A percentile compares a stretch with the other conserved stretches of the same genome.
Conservation (phyloP, 2,888 invertebrate species). For the Sphaerophoria taeniata region DNA sequence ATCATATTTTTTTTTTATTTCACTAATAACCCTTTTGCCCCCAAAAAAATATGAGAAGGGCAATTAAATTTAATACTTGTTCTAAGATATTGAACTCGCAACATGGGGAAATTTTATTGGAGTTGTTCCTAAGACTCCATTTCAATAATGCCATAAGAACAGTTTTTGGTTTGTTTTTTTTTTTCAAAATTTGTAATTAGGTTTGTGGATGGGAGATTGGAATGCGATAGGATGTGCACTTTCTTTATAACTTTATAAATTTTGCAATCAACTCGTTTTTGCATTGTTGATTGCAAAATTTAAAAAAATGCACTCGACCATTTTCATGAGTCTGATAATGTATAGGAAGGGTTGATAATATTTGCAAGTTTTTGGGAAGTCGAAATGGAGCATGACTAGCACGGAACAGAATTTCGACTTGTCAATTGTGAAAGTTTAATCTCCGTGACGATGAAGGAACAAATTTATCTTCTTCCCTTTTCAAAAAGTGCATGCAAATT, state of each 20-base stretch:
- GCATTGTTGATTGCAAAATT: background rate
- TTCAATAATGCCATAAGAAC: slow-evolving; percentile 13
- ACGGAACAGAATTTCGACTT: background rate
- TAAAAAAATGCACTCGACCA: background rate
- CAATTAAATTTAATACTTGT: slow-evolving; percentile 64
- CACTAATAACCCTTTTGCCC: slow-evolving; percentile 54
- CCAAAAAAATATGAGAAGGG: slow-evolving; percentile 2
- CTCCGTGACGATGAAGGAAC: background rate
- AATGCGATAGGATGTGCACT: no score
- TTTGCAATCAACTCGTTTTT: no score
- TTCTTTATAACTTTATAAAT: no score
- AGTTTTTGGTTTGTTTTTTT: no score
- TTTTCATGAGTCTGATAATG: background rate
- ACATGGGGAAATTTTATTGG: slow-evolving; percentile 39
- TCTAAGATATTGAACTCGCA: slow-evolving; percentile 40
- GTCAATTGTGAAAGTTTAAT: background rate
- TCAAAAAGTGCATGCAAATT: no score
- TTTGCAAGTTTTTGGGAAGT: slow-evolving; percentile 3
- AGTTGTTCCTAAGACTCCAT: slow-evolving; percentile 25
- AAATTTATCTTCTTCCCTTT: background rate
- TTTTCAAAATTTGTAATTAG: no score
- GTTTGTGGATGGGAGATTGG: slow-evolving; percentile 47
- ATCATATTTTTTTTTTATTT: slow-evolving; percentile 41
- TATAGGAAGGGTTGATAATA: background rate
- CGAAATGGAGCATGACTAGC: slow-evolving; percentile 39